Evolutionary conservation across 2,888 invertebrate species (phyloP).

Genomic region (Acleris emargana): DNA sequence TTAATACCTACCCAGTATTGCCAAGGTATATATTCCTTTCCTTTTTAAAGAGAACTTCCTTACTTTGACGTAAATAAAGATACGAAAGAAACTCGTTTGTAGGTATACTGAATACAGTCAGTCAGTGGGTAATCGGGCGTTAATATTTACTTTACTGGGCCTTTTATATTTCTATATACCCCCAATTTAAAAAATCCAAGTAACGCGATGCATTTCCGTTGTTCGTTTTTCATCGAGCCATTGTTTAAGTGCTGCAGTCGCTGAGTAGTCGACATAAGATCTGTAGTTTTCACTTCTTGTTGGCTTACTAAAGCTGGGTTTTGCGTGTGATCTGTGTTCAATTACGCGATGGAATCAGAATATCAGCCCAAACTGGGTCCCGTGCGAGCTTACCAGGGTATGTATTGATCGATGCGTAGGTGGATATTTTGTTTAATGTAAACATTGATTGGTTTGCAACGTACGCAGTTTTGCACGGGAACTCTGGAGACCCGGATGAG

Average conservation of each 20-base stretch:
- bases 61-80: constrained; percentile 31
- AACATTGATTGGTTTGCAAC: constrained; percentile 40
- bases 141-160: constrained; percentile 30
- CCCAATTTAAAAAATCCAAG: constrained; percentile 1
- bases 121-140: constrained; percentile 24
- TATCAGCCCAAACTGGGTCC: constrained; percentile 74
- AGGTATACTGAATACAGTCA: constrained; percentile 11
- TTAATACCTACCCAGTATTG: neutral
- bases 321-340: neutral
- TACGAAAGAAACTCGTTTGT: constrained; percentile 16
- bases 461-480: constrained; percentile 64
- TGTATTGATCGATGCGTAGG: constrained; percentile 16
- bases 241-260: constrained; percentile 11
- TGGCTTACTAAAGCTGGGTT: neutral
- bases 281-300: constrained; percentile 7
- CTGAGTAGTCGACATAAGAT: constrained; percentile 15
- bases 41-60: neutral
- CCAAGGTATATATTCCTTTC: neutral
- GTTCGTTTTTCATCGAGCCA: constrained; percentile 9
- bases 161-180: constrained; percentile 6
- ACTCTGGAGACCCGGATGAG: constrained; percentile 85
- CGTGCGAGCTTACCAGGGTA: constrained; percentile 76
- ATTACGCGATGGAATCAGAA: constrained; percentile 62
- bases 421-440: constrained; percentile 21
- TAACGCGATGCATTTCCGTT: constrained; percentile 25